Evolutionary conservation across 2,113 vertebrate genomes (phyloP).

Genomic region (Gobius niger): DNA sequence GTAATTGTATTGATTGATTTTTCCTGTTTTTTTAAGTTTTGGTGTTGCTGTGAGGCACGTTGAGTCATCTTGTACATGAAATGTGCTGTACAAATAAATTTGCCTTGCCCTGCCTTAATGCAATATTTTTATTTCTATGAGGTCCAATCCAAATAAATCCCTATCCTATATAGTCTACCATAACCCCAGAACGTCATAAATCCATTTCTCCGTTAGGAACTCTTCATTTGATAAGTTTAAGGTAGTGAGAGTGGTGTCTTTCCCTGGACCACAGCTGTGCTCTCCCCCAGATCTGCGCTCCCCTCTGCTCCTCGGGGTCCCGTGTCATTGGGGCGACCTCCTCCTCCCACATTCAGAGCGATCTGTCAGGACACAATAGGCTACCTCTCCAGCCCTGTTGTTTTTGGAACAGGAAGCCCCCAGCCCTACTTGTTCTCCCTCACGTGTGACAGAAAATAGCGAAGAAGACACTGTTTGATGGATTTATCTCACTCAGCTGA

Average conservation of each 20-base stretch:
- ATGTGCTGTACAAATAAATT: too few relatives aligned
- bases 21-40: too few relatives aligned
- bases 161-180: too few relatives aligned
- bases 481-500: constrained; percentile 81
- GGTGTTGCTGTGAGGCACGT: too few relatives aligned
- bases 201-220: constrained; percentile 13
- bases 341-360: constrained; percentile 73
- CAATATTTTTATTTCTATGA: too few relatives aligned
- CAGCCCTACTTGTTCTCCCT: constrained; percentile 82
- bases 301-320: constrained; percentile 66
- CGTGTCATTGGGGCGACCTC: constrained; percentile 61
- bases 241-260: constrained; percentile 46
- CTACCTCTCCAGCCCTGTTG: constrained; percentile 81
- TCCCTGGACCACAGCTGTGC: constrained; percentile 67
- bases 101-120: too few relatives aligned
- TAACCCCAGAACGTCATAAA: constrained; percentile 9
- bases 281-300: constrained; percentile 66
- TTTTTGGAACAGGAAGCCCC: constrained; percentile 84
- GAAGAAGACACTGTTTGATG: constrained; percentile 74
- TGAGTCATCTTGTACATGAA: too few relatives aligned
- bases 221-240: constrained; percentile 35
- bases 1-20: too few relatives aligned
- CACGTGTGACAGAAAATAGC: constrained; percentile 85
- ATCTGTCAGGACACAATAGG: constrained; percentile 83
- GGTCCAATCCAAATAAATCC: too few relatives aligned